Conservation (phyloP, 1,140 invertebrate genomes). For the Dermatophagoides farinae region DNA sequence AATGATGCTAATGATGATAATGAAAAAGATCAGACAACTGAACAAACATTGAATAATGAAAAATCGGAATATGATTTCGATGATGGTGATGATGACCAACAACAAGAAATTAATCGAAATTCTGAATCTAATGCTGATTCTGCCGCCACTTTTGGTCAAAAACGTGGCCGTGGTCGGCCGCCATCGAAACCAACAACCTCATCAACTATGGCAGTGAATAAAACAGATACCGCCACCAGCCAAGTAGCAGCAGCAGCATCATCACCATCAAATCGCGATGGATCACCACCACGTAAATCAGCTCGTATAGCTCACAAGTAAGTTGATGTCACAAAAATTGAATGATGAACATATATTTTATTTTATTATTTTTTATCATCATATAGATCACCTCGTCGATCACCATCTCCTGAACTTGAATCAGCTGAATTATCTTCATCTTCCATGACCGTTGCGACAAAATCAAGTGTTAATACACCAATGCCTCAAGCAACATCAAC, state of each 20-base stretch:
- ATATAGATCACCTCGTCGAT: background rate
- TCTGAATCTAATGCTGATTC: conserved; percentile 20
- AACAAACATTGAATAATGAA: background rate
- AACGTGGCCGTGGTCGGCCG: background rate
- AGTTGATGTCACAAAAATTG: background rate
- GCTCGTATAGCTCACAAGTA: conserved; percentile 13
- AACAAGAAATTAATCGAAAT: background rate
- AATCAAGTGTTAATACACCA: background rate
- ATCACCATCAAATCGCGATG: background rate
- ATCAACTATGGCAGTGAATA: background rate
- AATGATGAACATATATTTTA: background rate
- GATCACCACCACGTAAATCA: conserved; percentile 14
- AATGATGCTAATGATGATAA: background rate
- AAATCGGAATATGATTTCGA: background rate
- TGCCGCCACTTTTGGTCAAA: background rate
- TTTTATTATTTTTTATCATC: background rate
- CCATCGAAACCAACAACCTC: background rate
- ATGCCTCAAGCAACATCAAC: no score
- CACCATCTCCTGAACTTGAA: background rate
- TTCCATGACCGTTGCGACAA: background rate
- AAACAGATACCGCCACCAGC: background rate
- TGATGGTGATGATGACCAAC: background rate
- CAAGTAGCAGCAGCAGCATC: background rate
- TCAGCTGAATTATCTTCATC: background rate
- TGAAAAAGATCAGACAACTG: background rate